Percentiles rank a stretch among this genome's conserved stretches.
Evolutionary conservation across 64 coral and sea anemone genomes (phyloP).

Genomic region (Exaiptasia diaphana): DNA sequence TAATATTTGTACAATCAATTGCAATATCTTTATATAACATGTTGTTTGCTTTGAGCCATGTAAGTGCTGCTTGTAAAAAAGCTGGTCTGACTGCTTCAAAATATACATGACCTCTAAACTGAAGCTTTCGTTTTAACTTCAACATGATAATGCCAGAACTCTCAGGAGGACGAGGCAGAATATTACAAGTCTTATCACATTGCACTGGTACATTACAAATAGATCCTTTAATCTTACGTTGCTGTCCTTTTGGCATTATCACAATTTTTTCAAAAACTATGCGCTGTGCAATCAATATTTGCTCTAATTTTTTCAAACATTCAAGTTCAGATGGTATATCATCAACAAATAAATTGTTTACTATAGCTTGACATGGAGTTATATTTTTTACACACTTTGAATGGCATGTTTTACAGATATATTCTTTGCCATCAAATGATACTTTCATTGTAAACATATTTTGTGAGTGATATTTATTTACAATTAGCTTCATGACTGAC

Average conservation of each 20-base stretch:
- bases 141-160: conserved; percentile 63
- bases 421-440: conserved; percentile 29
- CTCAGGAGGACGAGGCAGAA: conserved; percentile 52
- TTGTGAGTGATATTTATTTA: background rate
- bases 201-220: conserved; percentile 60
- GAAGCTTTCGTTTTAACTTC: conserved; percentile 63
- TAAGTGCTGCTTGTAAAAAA: conserved; percentile 33
- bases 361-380: conserved; percentile 56
- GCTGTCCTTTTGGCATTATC: conserved; percentile 59
- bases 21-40: conserved; percentile 49
- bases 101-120: conserved; percentile 71
- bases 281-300: conserved; percentile 37
- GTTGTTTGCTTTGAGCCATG: conserved; percentile 54
- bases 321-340: conserved; percentile 65
- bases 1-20: conserved; percentile 45
- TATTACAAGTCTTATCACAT: conserved; percentile 37
- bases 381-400: conserved; percentile 33
- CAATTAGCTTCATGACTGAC: background rate
- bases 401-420: conserved; percentile 5
- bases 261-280: conserved; percentile 57
- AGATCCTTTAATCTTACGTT: conserved; percentile 52
- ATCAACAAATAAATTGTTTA: conserved; percentile 54
- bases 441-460: background rate
- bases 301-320: conserved; percentile 50
- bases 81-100: conserved; percentile 61